Percentiles rank a stretch among this genome's conserved stretches.
Evolutionary conservation across 2,113 vertebrate genomes (phyloP).

Genomic region (Saccopteryx bilineata): DNA sequence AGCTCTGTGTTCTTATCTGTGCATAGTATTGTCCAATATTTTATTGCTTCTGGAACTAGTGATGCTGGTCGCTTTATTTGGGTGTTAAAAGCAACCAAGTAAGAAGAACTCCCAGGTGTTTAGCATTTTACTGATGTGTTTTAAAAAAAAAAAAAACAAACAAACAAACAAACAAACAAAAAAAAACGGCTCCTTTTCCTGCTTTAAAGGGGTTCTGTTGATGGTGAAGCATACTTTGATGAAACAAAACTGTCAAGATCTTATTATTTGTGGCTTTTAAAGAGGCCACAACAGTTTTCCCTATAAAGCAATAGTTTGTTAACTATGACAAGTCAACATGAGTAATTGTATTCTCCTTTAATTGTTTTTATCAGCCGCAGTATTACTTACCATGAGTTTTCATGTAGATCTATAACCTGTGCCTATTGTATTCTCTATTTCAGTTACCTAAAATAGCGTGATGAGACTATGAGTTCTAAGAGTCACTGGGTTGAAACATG

Average conservation of each 20-base stretch:
- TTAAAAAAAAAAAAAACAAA: neutral
- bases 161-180: neutral
- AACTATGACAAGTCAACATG: neutral
- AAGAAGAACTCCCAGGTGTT: neutral
- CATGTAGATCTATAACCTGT: neutral
- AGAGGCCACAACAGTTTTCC: neutral
- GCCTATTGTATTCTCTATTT: neutral
- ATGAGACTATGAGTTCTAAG: neutral
- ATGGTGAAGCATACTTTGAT: neutral
- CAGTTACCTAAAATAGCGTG: neutral
- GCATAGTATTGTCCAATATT: neutral
- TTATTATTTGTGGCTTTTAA: neutral
- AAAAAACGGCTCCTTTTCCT: neutral
- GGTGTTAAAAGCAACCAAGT: neutral
- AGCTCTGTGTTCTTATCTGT: neutral
- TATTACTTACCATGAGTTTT: neutral
- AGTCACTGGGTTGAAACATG: neutral
- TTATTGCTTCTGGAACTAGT: neutral
- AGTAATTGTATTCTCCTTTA: neutral
- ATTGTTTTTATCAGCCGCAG: neutral
- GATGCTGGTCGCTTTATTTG: neutral
- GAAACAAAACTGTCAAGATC: neutral
- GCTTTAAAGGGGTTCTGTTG: neutral
- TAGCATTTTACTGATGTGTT: neutral
- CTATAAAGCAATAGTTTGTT: neutral